A percentile compares a stretch with the other conserved stretches of the same genome.
Evolutionary conservation across 1,140 invertebrate species (phyloP).

Genomic region (Zaprionus ghesquierei): DNA sequence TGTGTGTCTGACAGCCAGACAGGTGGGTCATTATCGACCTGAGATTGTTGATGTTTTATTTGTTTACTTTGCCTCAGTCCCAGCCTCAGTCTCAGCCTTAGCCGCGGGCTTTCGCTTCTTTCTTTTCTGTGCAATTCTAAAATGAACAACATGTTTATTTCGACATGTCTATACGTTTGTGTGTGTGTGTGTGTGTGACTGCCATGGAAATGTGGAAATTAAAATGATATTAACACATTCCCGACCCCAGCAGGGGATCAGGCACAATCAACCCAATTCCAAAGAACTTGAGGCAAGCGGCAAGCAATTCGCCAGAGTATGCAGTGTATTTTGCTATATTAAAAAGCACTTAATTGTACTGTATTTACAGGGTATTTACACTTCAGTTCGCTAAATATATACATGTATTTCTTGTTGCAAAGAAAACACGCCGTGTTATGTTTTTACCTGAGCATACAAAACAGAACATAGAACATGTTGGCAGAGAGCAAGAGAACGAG

Average conservation of each 20-base stretch:
- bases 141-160: constrained; percentile 42
- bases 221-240: constrained; percentile 52
- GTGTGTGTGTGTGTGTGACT: neutral
- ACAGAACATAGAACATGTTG: neutral
- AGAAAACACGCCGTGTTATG: neutral
- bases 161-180: neutral
- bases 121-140: constrained; percentile 17
- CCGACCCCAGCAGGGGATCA: neutral
- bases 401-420: neutral
- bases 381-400: too few relatives aligned
- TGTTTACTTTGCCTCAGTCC: neutral
- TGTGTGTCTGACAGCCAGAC: neutral
- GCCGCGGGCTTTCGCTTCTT: neutral
- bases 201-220: constrained; percentile 53
- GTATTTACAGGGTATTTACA: neutral
- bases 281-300: neutral
- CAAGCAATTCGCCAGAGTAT: neutral
- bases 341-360: neutral
- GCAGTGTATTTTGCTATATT: too few relatives aligned
- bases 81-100: neutral
- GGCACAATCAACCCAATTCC: too few relatives aligned
- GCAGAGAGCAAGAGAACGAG: too few relatives aligned
- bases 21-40: neutral
- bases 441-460: neutral
- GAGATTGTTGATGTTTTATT: neutral